Evolutionary conservation across 2,113 vertebrate species (phyloP).

Genomic region (Lipophrys pholis): DNA sequence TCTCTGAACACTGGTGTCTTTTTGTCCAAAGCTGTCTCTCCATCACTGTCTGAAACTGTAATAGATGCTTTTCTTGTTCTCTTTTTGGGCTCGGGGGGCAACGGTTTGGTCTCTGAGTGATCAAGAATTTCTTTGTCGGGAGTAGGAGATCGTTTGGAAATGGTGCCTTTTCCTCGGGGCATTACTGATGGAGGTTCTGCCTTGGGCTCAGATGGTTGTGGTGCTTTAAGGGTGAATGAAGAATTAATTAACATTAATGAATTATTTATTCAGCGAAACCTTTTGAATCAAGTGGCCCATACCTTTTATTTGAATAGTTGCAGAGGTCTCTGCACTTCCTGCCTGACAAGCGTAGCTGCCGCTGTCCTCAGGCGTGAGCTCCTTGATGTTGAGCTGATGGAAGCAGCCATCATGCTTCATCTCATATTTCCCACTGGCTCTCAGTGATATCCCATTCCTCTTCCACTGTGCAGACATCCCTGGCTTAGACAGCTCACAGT

Average conservation of each 20-base stretch:
- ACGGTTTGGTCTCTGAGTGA: conserved; percentile 27
- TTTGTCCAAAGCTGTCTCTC: conserved; percentile 16
- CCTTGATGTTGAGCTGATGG: conserved; percentile 56
- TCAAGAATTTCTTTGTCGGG: conserved; percentile 28
- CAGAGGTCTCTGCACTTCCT: conserved; percentile 49
- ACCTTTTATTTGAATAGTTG: conserved; percentile 58
- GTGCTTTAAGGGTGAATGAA: conserved; percentile 23
- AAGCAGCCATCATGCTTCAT: conserved; percentile 61
- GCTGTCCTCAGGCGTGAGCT: conserved; percentile 57
- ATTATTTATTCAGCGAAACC: not conserved
- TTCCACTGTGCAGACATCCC: conserved; percentile 75
- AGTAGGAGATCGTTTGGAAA: conserved; percentile 13
- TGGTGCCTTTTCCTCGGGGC: conserved; percentile 20
- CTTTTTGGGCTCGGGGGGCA: conserved; percentile 65
- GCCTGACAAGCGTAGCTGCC: conserved; percentile 64
- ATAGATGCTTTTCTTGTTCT: conserved; percentile 62
- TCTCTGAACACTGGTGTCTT: conserved; percentile 8
- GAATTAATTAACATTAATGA: not conserved
- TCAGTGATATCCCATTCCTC: conserved; percentile 77
- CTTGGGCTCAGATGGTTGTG: conserved; percentile 23
- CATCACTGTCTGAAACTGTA: conserved; percentile 59
- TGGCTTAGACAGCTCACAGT: conserved; percentile 84
- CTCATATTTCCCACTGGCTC: conserved; percentile 60
- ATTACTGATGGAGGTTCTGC: conserved; percentile 31
- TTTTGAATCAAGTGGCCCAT: not conserved